Conservation (phyloP, 1,140 invertebrate genomes). For the Caligus rogercresseyi region DNA sequence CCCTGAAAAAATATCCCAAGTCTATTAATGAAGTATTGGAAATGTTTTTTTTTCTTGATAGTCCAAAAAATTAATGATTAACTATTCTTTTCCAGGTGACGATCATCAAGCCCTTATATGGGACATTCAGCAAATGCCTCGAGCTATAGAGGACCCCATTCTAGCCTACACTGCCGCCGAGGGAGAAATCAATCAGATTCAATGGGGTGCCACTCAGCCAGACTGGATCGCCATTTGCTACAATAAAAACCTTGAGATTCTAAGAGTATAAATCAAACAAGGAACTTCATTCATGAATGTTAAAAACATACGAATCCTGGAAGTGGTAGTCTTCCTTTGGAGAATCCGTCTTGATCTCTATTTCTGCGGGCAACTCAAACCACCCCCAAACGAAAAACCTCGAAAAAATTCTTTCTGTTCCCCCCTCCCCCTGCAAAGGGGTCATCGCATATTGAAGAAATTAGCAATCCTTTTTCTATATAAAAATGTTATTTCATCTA, state of each 20-base stretch:
- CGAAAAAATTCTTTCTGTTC: too few relatives aligned
- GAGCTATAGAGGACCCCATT: slow-evolving; percentile 98
- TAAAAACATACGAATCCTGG: too few relatives aligned
- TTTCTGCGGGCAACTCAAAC: too few relatives aligned
- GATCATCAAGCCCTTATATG: slow-evolving; percentile 99
- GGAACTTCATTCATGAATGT: too few relatives aligned
- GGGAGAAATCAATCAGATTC: slow-evolving; percentile 98
- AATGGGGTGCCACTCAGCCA: slow-evolving; percentile 98
- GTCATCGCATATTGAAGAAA: too few relatives aligned
- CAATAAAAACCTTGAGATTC: slow-evolving; percentile 89
- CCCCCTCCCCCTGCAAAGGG: too few relatives aligned
- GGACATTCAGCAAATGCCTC: slow-evolving; percentile 98
- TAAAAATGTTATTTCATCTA: too few relatives aligned
- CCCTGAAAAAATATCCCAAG: not conserved
- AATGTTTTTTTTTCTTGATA: not conserved
- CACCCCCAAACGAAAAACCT: too few relatives aligned
- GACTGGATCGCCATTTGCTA: slow-evolving; percentile 99
- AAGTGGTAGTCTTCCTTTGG: too few relatives aligned
- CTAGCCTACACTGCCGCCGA: slow-evolving; percentile 93
- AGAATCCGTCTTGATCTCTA: too few relatives aligned
- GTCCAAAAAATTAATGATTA: slow-evolving; percentile 6
- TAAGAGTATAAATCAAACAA: slow-evolving; percentile 83
- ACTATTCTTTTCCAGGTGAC: slow-evolving; percentile 46
- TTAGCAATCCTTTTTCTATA: too few relatives aligned
- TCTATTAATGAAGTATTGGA: not conserved